Evolutionary conservation across 2,113 vertebrate species (phyloP), one percentile per base, ranked within the genome.

Genomic region (Cyphomyrus plagiostoma): DNA sequence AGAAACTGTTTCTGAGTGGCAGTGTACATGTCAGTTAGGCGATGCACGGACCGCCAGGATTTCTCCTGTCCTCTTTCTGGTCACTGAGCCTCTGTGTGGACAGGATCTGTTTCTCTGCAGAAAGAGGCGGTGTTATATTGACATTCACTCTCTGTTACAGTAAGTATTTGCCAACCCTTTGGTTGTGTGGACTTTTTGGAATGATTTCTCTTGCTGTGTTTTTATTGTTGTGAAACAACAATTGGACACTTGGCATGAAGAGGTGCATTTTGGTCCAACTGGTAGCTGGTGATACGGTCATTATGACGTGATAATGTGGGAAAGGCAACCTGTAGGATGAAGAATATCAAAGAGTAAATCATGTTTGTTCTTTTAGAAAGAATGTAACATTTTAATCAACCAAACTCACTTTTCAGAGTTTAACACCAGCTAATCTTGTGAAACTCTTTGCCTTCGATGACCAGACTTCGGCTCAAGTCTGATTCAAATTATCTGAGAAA

Each of bases 151-250:
- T 91, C 35, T 86, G 39, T 88, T 23, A 86, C 52, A 1, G 19
- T 17, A 77, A 77, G 62, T 39, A 87, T 52, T 80, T 80, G 35
- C 15, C 49, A 46, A 89, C 83, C 49, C 77, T 42, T n/a, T 83
- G 82, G 89, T 84, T 50, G 74, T 90, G 45, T 91, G 49, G 90
- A 89, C 88, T 91, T 89, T 62, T 88, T 88, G 89, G 89, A 87
- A 91, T 86, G 77, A 39, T 91, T 89, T 86, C 21, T 39, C 56
- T 66, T 53, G 23, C 89, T 84, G 77, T 86, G 84, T 21, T 86
- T 48, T 87, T 87, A 58, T 53, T 87, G 86, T 87, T 39, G 50
- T 87, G 26, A 87, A 39, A 56, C 86, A 52, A 52, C 85, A 85
- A 52, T 26, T 53, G 86, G n/a, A 46, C 49, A 4, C 13, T 46